Conservation (phyloP, 2,797 vertebrate genomes). For the Sus cebifrons region DNA sequence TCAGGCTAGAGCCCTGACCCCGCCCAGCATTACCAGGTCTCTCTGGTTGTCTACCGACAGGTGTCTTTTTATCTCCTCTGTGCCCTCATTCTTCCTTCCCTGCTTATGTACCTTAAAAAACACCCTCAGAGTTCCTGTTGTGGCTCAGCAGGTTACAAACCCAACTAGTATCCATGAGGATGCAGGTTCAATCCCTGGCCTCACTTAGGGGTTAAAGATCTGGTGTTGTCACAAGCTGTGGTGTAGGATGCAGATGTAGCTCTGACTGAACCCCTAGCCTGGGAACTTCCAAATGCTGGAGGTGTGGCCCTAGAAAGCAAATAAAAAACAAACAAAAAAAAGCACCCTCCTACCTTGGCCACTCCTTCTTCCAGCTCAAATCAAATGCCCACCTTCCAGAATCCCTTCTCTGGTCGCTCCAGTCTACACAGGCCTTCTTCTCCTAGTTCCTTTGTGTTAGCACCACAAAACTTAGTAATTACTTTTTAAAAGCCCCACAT, state of each 20-base stretch:
- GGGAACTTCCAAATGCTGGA: too few species aligned
- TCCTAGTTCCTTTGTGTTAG: neutral
- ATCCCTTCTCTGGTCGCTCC: too few species aligned
- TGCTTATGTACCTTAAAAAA: neutral
- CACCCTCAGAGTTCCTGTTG: too few species aligned
- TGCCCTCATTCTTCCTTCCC: neutral
- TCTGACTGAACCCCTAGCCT: too few species aligned
- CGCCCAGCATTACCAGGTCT: neutral
- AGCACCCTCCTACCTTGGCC: neutral
- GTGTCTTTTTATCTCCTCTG: neutral
- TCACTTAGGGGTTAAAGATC: too few species aligned
- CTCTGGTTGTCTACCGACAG: neutral
- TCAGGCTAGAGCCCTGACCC: neutral
- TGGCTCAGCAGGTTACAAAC: too few species aligned
- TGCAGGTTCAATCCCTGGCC: too few species aligned
- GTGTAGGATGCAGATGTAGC: too few species aligned
- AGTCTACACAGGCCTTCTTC: neutral
- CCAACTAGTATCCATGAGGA: too few species aligned
- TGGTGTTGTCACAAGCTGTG: too few species aligned
- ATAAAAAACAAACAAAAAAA: neutral
- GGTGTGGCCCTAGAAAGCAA: too few species aligned
- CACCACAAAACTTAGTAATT: neutral
- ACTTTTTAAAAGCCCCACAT: conserved; percentile 17
- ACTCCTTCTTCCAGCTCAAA: neutral
- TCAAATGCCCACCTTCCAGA: neutral